Conservation (phyloP, 2,888 invertebrate species). For the Chelonus formosanus region DNA sequence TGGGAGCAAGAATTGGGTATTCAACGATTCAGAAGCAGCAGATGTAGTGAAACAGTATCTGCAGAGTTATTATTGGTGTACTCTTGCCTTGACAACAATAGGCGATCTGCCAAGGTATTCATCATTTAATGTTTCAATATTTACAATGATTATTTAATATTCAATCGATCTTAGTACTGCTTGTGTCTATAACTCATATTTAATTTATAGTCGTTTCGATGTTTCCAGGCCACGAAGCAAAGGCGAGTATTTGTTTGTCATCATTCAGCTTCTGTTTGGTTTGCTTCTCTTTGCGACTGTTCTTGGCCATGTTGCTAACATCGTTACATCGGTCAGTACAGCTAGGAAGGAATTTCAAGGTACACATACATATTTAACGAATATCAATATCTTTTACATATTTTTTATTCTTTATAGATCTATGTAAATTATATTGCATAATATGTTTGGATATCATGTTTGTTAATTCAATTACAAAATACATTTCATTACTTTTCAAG, state of each 20-base stretch:
- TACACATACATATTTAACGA: conserved; percentile 65
- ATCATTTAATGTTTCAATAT: neutral
- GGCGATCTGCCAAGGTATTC: conserved; percentile 69
- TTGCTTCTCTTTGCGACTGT: conserved; percentile 95
- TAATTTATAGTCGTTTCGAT: conserved; percentile 31
- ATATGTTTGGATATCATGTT: no score
- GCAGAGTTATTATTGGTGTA: conserved; percentile 98
- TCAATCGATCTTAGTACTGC: conserved; percentile 2
- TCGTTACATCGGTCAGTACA: conserved; percentile 96
- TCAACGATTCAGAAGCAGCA: conserved; percentile 83
- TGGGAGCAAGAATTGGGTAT: conserved; percentile 92
- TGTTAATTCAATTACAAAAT: no score
- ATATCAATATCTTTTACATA: neutral
- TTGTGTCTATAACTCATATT: neutral
- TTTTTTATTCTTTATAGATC: no score
- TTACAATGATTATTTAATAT: no score
- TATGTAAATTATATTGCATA: no score
- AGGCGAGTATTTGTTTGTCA: conserved; percentile 95
- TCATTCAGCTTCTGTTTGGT: conserved; percentile 92
- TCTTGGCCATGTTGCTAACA: conserved; percentile 96
- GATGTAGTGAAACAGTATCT: conserved; percentile 95
- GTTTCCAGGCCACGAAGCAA: conserved; percentile 81
- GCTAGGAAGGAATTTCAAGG: conserved; percentile 99
- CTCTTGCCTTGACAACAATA: conserved; percentile 93
- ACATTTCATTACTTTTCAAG: no score